phyloP scores from a whole-genome alignment of 1,140 invertebrate species.

The Rhopalosiphum padi region DNA sequence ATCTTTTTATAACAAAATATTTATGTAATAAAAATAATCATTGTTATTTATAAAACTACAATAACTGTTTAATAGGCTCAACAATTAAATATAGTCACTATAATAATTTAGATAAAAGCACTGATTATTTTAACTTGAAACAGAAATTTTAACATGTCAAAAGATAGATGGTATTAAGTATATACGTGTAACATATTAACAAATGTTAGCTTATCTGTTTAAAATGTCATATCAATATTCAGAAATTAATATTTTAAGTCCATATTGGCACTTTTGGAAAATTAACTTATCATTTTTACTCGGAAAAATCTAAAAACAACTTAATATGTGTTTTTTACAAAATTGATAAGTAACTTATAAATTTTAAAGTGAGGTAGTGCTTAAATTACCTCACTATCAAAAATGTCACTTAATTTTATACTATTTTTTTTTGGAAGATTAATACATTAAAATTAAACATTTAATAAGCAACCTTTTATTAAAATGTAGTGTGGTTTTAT shows the following conservation, averaged over 20 bases:
- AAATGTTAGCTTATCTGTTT: background rate
- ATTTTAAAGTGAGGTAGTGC: background rate
- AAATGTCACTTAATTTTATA: background rate
- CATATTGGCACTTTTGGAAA: background rate
- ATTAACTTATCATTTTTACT: background rate
- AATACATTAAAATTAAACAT: background rate
- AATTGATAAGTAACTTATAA: background rate
- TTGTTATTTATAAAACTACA: background rate
- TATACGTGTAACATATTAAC: background rate
- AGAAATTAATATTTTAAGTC: background rate
- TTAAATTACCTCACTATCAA: background rate
- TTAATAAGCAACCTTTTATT: background rate
- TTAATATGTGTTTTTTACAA: background rate
- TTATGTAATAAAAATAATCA: background rate
- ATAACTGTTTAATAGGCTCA: too few relatives aligned
- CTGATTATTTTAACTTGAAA: too few relatives aligned
- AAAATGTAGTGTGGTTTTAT: background rate
- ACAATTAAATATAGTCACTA: too few relatives aligned
- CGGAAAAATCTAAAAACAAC: background rate
- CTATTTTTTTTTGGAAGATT: background rate
- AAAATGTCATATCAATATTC: background rate
- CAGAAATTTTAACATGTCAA: too few relatives aligned
- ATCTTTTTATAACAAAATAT: too few relatives aligned
- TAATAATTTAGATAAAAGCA: too few relatives aligned
- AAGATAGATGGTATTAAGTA: background rate